A percentile compares a stretch with the other conserved stretches of the same genome.
These are phyloP conservation scores for Drosophila pegasa DNA, from an alignment of 2,888 invertebrate genomes.

Conservation along the genomic window DNA sequence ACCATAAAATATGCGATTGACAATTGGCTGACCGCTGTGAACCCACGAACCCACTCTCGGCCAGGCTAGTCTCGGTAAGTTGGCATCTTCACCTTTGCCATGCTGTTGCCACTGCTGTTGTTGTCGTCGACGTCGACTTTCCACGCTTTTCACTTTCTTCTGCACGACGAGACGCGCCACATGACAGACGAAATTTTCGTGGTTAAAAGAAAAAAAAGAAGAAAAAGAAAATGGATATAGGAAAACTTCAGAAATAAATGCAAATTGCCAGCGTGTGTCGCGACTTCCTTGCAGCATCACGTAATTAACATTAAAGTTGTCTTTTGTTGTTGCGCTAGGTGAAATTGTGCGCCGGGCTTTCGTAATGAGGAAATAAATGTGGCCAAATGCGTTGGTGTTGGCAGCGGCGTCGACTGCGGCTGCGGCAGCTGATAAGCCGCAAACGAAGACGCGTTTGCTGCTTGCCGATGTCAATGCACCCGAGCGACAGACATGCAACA, in stretches of 20 bases:
- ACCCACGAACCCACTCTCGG: conserved; percentile 37
- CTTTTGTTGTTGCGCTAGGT: conserved; percentile 46
- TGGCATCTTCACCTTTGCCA: conserved; percentile 50
- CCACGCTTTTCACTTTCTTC: conserved; percentile 76
- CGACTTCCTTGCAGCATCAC: conserved; percentile 75
- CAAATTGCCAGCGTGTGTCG: conserved; percentile 69
- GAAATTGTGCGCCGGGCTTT: conserved; percentile 58
- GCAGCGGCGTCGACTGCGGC: conserved; percentile 3
- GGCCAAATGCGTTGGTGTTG: conserved; percentile 70
- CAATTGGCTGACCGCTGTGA: conserved; percentile 63
- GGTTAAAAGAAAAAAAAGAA: conserved; percentile 17
- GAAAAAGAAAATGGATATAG: conserved; percentile 32
- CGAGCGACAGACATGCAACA: conserved; percentile 26
- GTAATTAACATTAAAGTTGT: conserved; percentile 71
- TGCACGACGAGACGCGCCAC: conserved; percentile 68
- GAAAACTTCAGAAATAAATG: conserved; percentile 54
- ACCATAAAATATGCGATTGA: conserved; percentile 38
- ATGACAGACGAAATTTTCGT: conserved; percentile 55
- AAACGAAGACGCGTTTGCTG: conserved; percentile 26
- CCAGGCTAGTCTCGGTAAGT: conserved; percentile 28
- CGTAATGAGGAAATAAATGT: conserved; percentile 78
- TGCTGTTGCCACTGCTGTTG: not conserved
- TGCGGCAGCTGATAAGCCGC: conserved; percentile 46
- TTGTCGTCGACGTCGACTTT: conserved; percentile 65
- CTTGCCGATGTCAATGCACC: conserved; percentile 61